These are phyloP conservation scores for Calidris pugnax DNA, from an alignment of 2,113 vertebrate genomes.

Conservation along the genomic window DNA sequence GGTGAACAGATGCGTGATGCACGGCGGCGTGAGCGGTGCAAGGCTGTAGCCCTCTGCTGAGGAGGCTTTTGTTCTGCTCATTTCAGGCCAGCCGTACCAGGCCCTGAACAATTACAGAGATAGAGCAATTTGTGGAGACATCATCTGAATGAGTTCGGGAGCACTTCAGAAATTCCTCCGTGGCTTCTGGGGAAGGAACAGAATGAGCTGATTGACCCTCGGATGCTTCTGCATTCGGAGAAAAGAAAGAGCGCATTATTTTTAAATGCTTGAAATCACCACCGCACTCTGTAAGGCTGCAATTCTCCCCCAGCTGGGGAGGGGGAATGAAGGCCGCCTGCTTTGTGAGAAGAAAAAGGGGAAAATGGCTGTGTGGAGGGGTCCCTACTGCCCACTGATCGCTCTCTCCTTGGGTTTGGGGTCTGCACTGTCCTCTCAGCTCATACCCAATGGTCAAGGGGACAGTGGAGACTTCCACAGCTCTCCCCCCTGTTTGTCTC, in stretches of 20 bases:
- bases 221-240: not conserved
- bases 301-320: not conserved
- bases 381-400: not conserved
- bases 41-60: not conserved
- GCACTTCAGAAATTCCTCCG: not conserved
- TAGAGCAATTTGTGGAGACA: not conserved
- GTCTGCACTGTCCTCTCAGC: not conserved
- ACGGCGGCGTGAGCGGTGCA: rapidly evolving
- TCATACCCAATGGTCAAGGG: not conserved
- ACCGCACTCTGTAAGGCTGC: not conserved
- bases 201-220: not conserved
- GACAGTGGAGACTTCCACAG: rapidly evolving
- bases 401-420: not conserved
- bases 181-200: not conserved
- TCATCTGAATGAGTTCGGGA: not conserved
- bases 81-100: not conserved
- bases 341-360: not conserved
- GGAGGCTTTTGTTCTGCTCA: not conserved
- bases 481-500: rapidly evolving
- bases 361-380: not conserved
- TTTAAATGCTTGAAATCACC: not conserved
- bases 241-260: not conserved
- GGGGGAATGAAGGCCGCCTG: not conserved
- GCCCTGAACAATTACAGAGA: not conserved
- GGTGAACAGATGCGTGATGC: not conserved